Conservation (phyloP, 2,888 invertebrate species). For the Chrysomela aeneicollis region DNA sequence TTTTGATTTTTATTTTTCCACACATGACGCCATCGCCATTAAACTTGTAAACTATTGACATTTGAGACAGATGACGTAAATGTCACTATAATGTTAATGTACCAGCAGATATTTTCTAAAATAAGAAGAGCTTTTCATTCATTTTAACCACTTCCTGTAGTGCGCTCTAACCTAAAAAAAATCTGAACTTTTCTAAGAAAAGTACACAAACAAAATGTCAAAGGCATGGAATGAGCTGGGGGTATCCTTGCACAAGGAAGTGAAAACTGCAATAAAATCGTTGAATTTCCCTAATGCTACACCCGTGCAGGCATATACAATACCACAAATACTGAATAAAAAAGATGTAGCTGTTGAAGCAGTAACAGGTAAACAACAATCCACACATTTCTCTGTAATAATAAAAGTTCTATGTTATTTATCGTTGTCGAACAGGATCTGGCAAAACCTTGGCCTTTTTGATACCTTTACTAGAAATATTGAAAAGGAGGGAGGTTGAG, state of each 20-base stretch:
- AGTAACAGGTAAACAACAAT: constrained; percentile 70
- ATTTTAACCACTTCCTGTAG: too few species aligned
- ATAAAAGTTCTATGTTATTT: neutral
- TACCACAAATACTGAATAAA: constrained; percentile 85
- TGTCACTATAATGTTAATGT: too few species aligned
- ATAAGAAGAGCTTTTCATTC: too few species aligned
- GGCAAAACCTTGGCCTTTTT: constrained; percentile 98
- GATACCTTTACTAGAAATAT: constrained; percentile 88
- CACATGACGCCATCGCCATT: constrained; percentile 42
- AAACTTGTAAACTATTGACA: neutral
- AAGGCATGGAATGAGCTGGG: constrained; percentile 64
- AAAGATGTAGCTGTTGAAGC: constrained; percentile 99
- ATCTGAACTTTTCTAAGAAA: neutral
- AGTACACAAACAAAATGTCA: constrained; percentile 43
- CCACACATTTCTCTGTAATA: neutral
- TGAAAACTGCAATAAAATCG: constrained; percentile 62
- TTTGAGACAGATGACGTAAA: neutral
- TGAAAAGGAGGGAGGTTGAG: constrained; percentile 70
- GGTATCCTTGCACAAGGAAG: constrained; percentile 59
- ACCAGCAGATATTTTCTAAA: too few species aligned
- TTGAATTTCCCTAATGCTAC: constrained; percentile 68
- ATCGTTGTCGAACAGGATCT: constrained; percentile 70
- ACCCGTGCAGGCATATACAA: constrained; percentile 82
- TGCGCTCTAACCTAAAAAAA: neutral
- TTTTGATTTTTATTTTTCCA: constrained; percentile 37